These are phyloP conservation scores for Cyanoliseus patagonus DNA, from an alignment of 2,113 vertebrate species.

Conservation along the genomic window DNA sequence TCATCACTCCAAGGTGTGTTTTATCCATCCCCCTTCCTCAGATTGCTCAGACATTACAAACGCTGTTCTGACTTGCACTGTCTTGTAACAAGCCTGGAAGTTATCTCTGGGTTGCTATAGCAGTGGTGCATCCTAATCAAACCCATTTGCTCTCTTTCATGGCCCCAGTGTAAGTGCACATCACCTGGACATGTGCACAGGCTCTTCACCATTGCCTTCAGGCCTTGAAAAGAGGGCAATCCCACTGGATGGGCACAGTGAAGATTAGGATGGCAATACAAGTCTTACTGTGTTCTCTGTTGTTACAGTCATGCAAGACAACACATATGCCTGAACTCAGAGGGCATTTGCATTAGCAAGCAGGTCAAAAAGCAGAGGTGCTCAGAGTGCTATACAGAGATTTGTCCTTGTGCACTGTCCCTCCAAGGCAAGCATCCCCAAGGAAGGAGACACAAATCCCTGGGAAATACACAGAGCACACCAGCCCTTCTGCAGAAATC, in stretches of 20 bases:
- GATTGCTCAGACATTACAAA: neutral
- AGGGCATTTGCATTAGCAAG: neutral
- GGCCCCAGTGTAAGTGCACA: neutral
- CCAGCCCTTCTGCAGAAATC: neutral
- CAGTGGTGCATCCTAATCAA: neutral
- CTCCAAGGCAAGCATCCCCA: neutral
- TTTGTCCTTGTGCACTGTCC: neutral
- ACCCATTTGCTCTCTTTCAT: neutral
- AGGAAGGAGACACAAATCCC: neutral
- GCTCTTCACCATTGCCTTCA: neutral
- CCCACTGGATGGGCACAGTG: neutral
- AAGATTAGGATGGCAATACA: neutral
- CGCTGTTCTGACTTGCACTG: neutral
- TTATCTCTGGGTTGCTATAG: neutral
- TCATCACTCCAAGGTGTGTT: neutral
- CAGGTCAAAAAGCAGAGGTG: neutral
- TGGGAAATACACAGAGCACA: neutral
- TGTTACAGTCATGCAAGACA: neutral
- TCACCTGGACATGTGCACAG: neutral
- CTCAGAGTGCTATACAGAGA: neutral
- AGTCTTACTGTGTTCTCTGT: fast-evolving
- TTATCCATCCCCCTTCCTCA: fast-evolving
- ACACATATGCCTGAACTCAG: fast-evolving
- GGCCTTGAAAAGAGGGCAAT: neutral
- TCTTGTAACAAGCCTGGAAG: neutral